These are phyloP conservation scores for Xestia ashworthii DNA, from an alignment of 2,888 invertebrate genomes.

Conservation along the genomic window DNA sequence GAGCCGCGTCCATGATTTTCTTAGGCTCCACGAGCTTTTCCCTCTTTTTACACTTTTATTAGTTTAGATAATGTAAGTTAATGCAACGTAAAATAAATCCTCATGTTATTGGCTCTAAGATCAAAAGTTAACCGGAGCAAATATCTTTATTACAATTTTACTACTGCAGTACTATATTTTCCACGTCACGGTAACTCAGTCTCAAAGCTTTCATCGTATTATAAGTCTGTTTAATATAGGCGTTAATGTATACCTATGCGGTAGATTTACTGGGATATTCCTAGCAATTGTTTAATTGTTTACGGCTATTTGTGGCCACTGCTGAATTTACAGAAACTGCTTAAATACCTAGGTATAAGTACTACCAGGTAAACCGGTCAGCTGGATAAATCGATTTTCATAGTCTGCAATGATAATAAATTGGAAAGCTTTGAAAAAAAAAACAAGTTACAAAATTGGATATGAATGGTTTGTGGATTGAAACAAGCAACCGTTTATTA, in stretches of 20 bases:
- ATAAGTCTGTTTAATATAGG: not conserved
- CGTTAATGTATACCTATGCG: constrained; percentile 31
- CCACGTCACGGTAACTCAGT: constrained; percentile 9
- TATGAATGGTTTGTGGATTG: not conserved
- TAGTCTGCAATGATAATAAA: not conserved
- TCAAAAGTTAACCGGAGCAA: constrained; percentile 26
- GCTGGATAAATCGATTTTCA: not conserved
- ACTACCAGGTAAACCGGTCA: not conserved
- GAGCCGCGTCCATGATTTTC: not conserved
- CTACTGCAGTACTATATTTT: not conserved
- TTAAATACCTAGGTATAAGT: not conserved
- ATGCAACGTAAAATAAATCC: not conserved
- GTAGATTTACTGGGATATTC: constrained; percentile 45
- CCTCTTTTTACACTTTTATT: not conserved
- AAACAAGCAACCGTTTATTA: not conserved
- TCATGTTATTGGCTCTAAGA: constrained; percentile 16
- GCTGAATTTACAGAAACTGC: not conserved
- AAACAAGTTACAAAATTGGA: not conserved
- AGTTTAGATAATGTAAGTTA: not conserved
- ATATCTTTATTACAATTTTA: constrained; percentile 39
- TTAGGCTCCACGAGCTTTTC: not conserved
- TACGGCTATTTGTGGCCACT: constrained; percentile 13
- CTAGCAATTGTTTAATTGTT: constrained; percentile 24
- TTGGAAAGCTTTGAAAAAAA: not conserved
- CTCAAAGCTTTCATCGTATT: constrained; percentile 21